A percentile compares a stretch with the other conserved stretches of the same genome.
Conservation (phyloP, 2,888 invertebrate species). For the Brenthis ino region DNA sequence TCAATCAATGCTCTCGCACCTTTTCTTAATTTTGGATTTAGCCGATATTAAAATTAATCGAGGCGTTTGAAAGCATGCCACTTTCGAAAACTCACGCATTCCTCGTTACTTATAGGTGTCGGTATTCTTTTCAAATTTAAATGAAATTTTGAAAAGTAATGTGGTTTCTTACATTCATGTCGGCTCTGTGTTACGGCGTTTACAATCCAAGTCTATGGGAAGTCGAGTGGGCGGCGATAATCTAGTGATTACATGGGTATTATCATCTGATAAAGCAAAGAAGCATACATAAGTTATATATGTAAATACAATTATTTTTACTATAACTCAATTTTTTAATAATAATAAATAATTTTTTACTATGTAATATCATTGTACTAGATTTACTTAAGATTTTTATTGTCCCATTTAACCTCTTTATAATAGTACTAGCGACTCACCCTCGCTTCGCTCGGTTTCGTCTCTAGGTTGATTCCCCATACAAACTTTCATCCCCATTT, state of each 20-base stretch:
- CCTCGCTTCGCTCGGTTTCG: too few relatives aligned
- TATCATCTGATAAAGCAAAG: constrained; percentile 58
- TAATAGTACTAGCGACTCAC: too few relatives aligned
- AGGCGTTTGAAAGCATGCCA: constrained; percentile 31
- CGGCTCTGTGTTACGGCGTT: constrained; percentile 23
- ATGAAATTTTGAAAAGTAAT: constrained; percentile 34
- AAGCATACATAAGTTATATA: constrained; percentile 1
- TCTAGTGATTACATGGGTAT: constrained; percentile 71
- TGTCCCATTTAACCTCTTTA: too few relatives aligned
- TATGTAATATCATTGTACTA: too few relatives aligned
- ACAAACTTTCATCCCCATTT: too few relatives aligned
- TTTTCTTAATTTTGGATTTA: constrained; percentile 37
- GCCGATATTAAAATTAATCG: constrained; percentile 38
- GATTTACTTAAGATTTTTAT: too few relatives aligned
- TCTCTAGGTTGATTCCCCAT: too few relatives aligned
- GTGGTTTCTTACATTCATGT: constrained; percentile 19
- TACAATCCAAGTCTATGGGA: constrained; percentile 39
- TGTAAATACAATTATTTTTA: constrained; percentile 6
- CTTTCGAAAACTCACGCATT: constrained; percentile 39
- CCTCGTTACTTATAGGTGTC: constrained; percentile 22
- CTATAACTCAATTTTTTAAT: constrained; percentile 9
- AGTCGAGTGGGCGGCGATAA: constrained; percentile 68
- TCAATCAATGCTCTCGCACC: constrained; percentile 44
- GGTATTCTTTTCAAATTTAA: constrained; percentile 34
- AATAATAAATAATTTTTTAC: too few relatives aligned